Evolutionary conservation across 2,113 vertebrate species (phyloP).

Genomic region (Rissa tridactyla): DNA sequence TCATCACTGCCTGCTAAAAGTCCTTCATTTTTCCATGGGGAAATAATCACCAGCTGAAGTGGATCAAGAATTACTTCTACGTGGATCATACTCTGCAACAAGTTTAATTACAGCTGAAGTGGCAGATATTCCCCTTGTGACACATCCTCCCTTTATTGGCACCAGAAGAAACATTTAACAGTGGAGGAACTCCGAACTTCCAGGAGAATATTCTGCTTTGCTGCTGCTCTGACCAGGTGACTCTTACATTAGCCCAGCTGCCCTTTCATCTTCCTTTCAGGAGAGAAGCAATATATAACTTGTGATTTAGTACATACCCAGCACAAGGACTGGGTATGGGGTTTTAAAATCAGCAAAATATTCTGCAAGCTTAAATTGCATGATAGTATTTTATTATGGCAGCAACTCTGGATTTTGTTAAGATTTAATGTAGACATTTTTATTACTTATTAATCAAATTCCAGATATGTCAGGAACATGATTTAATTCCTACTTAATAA

Average conservation of each 20-base stretch:
- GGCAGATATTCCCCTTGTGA: conserved; percentile 30
- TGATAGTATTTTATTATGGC: background rate
- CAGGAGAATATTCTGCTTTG: background rate
- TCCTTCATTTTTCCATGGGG: conserved; percentile 46
- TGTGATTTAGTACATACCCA: background rate
- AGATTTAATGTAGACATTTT: background rate
- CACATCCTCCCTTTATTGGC: background rate
- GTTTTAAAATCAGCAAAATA: background rate
- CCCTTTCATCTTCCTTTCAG: background rate
- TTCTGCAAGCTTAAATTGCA: background rate
- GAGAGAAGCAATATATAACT: background rate
- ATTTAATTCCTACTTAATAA: conserved; percentile 38
- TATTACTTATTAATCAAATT: background rate
- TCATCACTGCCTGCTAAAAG: background rate
- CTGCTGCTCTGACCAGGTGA: background rate
- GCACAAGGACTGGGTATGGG: background rate
- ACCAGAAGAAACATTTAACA: background rate
- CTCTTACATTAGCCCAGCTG: background rate
- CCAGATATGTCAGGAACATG: background rate
- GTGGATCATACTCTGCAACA: conserved; percentile 33
- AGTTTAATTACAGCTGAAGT: conserved; percentile 62
- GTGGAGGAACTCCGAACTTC: background rate
- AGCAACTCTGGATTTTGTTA: conserved; percentile 26
- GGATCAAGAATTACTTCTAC: conserved; percentile 29
- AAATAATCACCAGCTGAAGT: conserved; percentile 51